Percentiles rank a stretch among this genome's conserved stretches.
These are phyloP conservation scores for Donacobius atricapilla DNA, from an alignment of 2,113 vertebrate genomes.

Conservation along the genomic window DNA sequence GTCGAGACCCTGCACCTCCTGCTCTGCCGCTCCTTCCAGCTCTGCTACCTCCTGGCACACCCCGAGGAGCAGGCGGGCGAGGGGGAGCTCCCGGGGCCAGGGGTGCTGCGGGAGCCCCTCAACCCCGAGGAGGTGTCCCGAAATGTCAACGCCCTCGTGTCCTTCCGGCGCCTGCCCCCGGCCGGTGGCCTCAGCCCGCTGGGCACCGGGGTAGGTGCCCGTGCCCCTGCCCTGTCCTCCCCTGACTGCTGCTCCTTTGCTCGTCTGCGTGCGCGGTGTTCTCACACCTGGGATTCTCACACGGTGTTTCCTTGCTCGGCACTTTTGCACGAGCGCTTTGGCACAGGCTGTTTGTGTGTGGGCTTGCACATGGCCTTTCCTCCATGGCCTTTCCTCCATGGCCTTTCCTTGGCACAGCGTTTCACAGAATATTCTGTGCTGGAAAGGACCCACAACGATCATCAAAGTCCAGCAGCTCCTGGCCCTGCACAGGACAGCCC, in stretches of 20 bases:
- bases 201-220: conserved; percentile 71
- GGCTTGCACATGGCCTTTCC: rapidly evolving
- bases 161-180: conserved; percentile 84
- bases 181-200: conserved; percentile 39
- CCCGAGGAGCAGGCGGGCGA: conserved; percentile 76
- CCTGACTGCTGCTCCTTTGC: background rate
- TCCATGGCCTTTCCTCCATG: rapidly evolving
- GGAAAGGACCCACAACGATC: background rate
- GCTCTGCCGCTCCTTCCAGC: conserved; percentile 94
- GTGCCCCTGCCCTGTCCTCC: no score
- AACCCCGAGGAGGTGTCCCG: conserved; percentile 86
- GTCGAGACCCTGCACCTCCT: conserved; percentile 88
- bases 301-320: rapidly evolving
- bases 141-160: conserved; percentile 90
- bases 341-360: rapidly evolving
- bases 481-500: background rate
- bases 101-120: conserved; percentile 73
- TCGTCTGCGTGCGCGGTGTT: rapidly evolving
- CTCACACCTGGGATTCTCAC: rapidly evolving
- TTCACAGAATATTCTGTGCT: background rate
- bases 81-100: background rate
- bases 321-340: rapidly evolving
- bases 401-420: rapidly evolving
- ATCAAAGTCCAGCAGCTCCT: background rate
- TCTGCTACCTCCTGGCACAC: conserved; percentile 83